phyloP scores from a whole-genome alignment of 1,140 invertebrate species.

The Pteromalus puparum region DNA sequence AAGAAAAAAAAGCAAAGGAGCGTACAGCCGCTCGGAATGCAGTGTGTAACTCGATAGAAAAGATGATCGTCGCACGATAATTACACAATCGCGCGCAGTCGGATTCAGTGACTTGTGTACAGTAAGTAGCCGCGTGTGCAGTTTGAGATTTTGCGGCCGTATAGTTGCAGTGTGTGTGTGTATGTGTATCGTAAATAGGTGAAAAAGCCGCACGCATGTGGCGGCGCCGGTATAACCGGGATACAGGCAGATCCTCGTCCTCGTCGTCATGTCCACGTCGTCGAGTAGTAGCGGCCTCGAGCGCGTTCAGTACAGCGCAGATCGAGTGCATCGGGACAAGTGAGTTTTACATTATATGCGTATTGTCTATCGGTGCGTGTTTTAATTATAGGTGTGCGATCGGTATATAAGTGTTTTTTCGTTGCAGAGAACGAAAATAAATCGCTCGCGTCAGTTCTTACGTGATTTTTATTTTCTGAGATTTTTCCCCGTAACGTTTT shows the following conservation, averaged over 20 bases:
- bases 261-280: slow-evolving; percentile 21
- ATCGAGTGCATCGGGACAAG: slow-evolving; percentile 3
- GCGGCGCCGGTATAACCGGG: not conserved
- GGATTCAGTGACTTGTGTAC: not conserved
- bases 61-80: not conserved
- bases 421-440: no score
- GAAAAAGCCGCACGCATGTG: slow-evolving; percentile 6
- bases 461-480: no score
- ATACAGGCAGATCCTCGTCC: not conserved
- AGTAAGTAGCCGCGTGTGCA: no score
- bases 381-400: not conserved
- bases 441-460: no score
- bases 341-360: not conserved
- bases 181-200: not conserved
- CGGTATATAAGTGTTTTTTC: not conserved
- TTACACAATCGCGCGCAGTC: not conserved
- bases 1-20: no score
- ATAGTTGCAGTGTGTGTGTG: not conserved
- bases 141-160: not conserved
- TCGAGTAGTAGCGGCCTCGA: slow-evolving; percentile 10
- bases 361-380: not conserved
- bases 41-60: not conserved
- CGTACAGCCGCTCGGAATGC: no score
- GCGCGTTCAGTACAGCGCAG: not conserved
- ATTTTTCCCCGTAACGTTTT: no score